Base-by-base conservation (phyloP, 2,797 vertebrate species). In the Eutrigla gurnardus region DNA sequence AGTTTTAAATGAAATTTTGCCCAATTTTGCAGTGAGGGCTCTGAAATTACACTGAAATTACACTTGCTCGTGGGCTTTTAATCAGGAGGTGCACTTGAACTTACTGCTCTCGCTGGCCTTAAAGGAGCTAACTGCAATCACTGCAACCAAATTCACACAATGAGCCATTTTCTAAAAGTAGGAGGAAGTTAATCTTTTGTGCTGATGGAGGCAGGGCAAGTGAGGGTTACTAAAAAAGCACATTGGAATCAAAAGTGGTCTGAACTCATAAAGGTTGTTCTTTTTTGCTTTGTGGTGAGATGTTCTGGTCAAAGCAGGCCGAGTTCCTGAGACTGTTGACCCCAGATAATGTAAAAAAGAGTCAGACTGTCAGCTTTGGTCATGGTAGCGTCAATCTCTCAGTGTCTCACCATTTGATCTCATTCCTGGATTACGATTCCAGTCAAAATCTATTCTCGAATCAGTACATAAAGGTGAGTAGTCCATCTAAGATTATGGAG, bases 11-110 rank as follows among this genome's bases (percentile, higher is more conserved):
- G 2, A 7, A 74, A 75, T 42, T 85, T 61, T 46, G n/a, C 61
- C 81, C 42, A 73, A 72, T 86, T 71, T 80, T 70, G 36, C 57
- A 53, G 32, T 4, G 18, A 69, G 74, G 54, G 68, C 70, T 65
- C 12, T n/a, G 36, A 71, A 78, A 75, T 69, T 64, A 47, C 52
- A 49, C 12, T n/a, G 36, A 71, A 78, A 75, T 69, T 64, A 47
- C 52, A 49, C 39, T 57, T 57, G n/a, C 46, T 60, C 55, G 57
- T 3, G 11, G 67, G 59, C 35, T 75, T 75, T 63, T 80, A 75
- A 88, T 85, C 81, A 88, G 75, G 81, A 74, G 53, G 69, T 36
- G n/a, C 55, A 62, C 61, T 85, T 80, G 18, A 79, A 39, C 25
- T 45, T 42, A 32, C 18, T 35, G 18, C 15, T 65, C 62, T 65